Base-by-base conservation (phyloP, 2,113 vertebrate species). In the Hyperoodon ampullatus region DNA sequence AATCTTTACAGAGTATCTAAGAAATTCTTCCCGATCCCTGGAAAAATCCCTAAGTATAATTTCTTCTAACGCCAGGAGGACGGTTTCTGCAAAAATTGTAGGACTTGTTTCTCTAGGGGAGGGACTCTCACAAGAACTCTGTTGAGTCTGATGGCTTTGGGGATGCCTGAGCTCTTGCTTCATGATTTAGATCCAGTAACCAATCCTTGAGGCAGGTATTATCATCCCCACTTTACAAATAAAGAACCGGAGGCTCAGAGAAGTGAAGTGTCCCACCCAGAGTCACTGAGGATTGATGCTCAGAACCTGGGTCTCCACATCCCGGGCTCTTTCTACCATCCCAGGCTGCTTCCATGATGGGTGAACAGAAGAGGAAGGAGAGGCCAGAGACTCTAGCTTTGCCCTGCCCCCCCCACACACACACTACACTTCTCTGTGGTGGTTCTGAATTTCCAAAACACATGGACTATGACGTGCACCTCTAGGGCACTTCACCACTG, bases 401-500 rank as follows among this genome's bases (percentile, higher is more conserved):
- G 13, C 14, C 39, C 30, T n/a, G n/a, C n/a, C 42, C 8, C 10
- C 10, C 47, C 0, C 47, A 10, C 47, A n/a, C n/a, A n/a, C n/a
- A n/a, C 47, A 0, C 60, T 35, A 0, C 18, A 18, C 65, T 21
- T 83, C 63, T 55, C 14, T 19, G 42, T 28, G 80, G 30, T 6
- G 1, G 8, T 15, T 50, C 35, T 10, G 1, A 10, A 9, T 35
- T 89, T 47, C 42, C 3, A 14, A 28, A 84, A 33, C 70, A 5
- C 19, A 0, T 0, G 5, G 44, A 23, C 65, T 12, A 1, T 0
- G 23, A 15, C 19, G 28, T 6, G 28, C 84, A 72, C 18, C 71
- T 39, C 71, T 83, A 47, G 90, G n/a, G 94, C 47, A 16, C 66
- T 26, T 94, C 30, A 7, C 42, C 16, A 6, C 3, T 5, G 53